Evolutionary conservation across 2,797 vertebrate genomes (phyloP), one percentile per base, ranked within the genome.

Genomic region (Coregonus ussuriensis): DNA sequence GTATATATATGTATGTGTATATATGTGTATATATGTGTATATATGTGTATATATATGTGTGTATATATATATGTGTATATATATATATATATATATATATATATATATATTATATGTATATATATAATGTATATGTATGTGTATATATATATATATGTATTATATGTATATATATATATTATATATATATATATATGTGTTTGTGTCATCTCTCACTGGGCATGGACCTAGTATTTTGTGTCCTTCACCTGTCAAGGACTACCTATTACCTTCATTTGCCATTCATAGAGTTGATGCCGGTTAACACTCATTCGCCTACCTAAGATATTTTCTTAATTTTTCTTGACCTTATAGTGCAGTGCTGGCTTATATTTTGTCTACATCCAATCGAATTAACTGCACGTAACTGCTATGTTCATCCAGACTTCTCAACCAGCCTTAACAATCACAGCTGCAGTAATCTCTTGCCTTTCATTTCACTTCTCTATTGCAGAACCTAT

Each of bases 351-450:
- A 15, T 62, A 67, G n/a, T 71, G 18, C 41, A 67, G n/a, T 25
- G 63, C 62, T 33, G 52, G 29, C 53, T 56, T 37, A 18, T 4
- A 9, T 59, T 31, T 56, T 81, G 81, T 81, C 59, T 25, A 11
- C 59, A 63, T 63, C 59, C 4, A 63, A 11, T 13, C 3, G 11
- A 9, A 78, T 86, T 77, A 56, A 79, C 65, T 78, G 56, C 74
- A 86, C 74, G 72, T 83, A 81, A 82, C 70, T 72, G 77, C 74
- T 72, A 72, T 52, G 75, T 13, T 53, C 81, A 54, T 88, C 82
- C 79, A 84, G 83, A 89, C 86, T 83, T 76, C 69, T 84, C 75
- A 71, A 85, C 82, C 85, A 86, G 92, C 92, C 93, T 94, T 94
- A 92, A 78, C 74, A 77, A 51, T 82, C 74, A 56, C 82, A 83